These are phyloP conservation scores for Danio kyathit DNA, from an alignment of 2,797 vertebrate species.

Conservation along the genomic window DNA sequence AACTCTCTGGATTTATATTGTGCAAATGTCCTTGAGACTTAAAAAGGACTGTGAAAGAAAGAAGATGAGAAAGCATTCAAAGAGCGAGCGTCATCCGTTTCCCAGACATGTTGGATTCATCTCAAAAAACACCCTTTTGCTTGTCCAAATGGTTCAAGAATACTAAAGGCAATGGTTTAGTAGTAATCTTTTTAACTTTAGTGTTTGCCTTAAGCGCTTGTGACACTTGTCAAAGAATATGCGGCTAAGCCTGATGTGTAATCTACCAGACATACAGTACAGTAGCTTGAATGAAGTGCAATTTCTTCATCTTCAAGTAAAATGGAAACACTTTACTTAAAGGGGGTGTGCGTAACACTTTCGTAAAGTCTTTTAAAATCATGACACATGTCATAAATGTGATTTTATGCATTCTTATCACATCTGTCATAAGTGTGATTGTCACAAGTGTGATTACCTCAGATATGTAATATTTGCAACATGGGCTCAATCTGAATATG, in stretches of 20 bases:
- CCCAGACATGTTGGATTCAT: conserved; percentile 1
- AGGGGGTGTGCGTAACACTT: no score
- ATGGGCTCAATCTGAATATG: no score
- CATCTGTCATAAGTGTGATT: no score
- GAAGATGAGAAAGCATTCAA: conserved; percentile 36
- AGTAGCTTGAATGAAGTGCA: neutral
- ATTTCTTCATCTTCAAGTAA: neutral
- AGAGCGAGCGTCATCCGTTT: neutral
- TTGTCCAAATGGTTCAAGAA: conserved; percentile 30
- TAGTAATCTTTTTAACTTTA: conserved; percentile 9
- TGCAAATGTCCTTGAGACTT: conserved; percentile 44
- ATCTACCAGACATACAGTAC: no score
- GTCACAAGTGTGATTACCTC: no score
- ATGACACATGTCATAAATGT: no score
- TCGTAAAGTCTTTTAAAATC: no score
- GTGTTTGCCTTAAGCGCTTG: neutral
- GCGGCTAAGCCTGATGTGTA: neutral
- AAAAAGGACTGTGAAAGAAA: conserved; percentile 25
- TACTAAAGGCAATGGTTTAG: neutral
- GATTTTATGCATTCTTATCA: no score
- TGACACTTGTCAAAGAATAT: conserved; percentile 3
- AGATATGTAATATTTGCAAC: no score
- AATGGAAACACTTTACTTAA: neutral
- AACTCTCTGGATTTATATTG: conserved; percentile 42
- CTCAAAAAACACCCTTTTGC: conserved; percentile 9